Base-by-base conservation (phyloP, 2,888 invertebrate species). In the Aspidapion aeneum region DNA sequence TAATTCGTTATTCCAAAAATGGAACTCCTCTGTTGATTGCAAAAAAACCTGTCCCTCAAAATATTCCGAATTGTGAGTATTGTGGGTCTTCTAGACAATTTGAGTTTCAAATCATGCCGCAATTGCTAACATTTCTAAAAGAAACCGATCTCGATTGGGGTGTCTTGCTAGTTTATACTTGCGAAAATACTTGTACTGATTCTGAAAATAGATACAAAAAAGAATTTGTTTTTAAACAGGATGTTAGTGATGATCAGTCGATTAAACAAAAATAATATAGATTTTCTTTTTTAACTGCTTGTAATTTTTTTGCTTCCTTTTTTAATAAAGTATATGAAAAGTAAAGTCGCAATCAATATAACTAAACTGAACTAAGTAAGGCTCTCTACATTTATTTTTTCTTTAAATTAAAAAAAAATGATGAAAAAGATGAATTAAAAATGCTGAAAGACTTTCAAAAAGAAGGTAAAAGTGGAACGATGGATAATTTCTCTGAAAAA, bases 21-120 rank as follows among this genome's bases (percentile, higher is more conserved):
- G 94, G 94, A 1, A 74, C 78, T 49, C 93, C 96, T 16, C 80
- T 98, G n/a, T 94, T 92, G 89, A 93, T 96, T 61, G 89, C 96
- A 20, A 81, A 82, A 56, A 80, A 84, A 20, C 84, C 85, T 50
- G 73, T 78, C 68, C 76, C 83, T 20, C 72, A 74, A 1, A 74
- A 83, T 60, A 81, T 96, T 69, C 93, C 95, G 19, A 82, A 84
- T 19, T 94, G 95, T 76, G 82, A 84, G 68, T 79, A 85, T 66
- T 98, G 98, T 79, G 86, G 87, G 57, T 84, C 85, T 1, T 82
- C 85, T 58, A 86, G 97, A 68, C 86, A 88, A 70, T 98, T 94
- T 83, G 98, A 98, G 82, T 96, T 95, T 80, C 94, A 94, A 84
- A 73, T 80, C 62, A 78, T 80, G 76, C 80, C 80, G 0, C 79